Conservation (phyloP, 2,113 vertebrate species). For the Etheostoma spectabile region DNA sequence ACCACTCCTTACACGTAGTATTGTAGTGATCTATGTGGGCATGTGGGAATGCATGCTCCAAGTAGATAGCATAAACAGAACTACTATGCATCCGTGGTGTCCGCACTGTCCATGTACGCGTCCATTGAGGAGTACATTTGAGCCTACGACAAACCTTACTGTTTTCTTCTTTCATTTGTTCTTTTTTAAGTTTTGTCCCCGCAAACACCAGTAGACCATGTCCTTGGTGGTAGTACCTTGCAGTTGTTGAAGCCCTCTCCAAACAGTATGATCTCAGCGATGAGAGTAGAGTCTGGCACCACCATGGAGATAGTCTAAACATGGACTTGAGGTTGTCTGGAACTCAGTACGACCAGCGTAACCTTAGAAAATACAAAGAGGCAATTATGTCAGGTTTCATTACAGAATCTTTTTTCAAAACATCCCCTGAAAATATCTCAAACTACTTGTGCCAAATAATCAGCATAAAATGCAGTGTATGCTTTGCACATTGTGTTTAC, state of each 20-base stretch:
- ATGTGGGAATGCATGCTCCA: too few species aligned
- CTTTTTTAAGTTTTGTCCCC: neutral
- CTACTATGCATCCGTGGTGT: too few species aligned
- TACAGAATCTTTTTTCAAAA: neutral
- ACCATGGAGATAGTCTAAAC: conserved; percentile 94
- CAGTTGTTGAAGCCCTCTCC: conserved; percentile 91
- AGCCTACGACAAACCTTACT: neutral
- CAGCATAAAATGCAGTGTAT: neutral
- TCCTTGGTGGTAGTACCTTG: conserved; percentile 81
- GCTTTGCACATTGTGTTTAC: conserved; percentile 9
- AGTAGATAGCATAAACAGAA: too few species aligned
- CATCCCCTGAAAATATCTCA: neutral
- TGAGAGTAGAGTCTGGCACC: conserved; percentile 91
- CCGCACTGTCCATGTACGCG: too few species aligned
- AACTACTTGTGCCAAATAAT: neutral
- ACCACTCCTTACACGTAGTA: too few species aligned
- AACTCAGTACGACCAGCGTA: conserved; percentile 90
- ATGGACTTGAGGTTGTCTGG: conserved; percentile 93
- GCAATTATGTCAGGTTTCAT: neutral
- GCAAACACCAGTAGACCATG: neutral
- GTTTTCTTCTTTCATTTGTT: neutral
- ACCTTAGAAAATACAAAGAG: conserved; percentile 70
- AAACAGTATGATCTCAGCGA: conserved; percentile 92
- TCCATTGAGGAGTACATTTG: too few species aligned
- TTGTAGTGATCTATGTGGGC: too few species aligned